phyloP scores from a whole-genome alignment of 30 jellyfish, hydroid and myxozoan genomes.

The Rhopilema esculentum region DNA sequence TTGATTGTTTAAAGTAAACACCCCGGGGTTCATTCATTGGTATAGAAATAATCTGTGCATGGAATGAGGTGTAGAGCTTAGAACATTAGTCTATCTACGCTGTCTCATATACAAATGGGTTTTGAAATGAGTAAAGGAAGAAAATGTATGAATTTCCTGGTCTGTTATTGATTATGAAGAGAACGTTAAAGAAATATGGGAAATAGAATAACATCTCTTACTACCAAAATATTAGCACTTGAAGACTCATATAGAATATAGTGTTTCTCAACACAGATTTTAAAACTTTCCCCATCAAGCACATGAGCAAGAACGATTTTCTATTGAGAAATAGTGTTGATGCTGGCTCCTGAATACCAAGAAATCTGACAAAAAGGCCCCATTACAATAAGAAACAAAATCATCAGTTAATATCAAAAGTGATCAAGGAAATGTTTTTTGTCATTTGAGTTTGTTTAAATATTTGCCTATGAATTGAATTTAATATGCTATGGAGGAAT shows the following conservation, averaged over 20 bases:
- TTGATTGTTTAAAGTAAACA: too few relatives aligned
- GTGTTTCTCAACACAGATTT: background rate
- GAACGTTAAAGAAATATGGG: background rate
- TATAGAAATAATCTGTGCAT: too few relatives aligned
- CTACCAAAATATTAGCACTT: constrained; percentile 41
- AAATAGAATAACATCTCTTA: background rate
- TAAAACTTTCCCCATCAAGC: constrained; percentile 72
- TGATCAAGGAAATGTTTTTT: background rate
- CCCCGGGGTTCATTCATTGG: too few relatives aligned
- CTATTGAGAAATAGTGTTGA: constrained; percentile 76
- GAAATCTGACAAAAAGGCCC: constrained; percentile 88
- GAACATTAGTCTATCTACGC: too few relatives aligned
- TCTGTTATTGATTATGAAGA: too few relatives aligned
- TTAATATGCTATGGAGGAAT: too few relatives aligned
- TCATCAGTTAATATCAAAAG: background rate
- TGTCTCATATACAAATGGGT: too few relatives aligned
- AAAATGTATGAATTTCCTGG: too few relatives aligned
- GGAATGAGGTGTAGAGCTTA: too few relatives aligned
- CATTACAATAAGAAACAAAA: background rate
- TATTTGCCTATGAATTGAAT: too few relatives aligned
- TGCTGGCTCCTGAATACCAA: constrained; percentile 94
- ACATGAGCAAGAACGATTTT: constrained; percentile 74
- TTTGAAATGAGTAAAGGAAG: too few relatives aligned
- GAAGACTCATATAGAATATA: constrained; percentile 26
- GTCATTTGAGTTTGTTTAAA: too few relatives aligned